Percentiles rank a stretch among this genome's conserved stretches.
phyloP scores from a whole-genome alignment of 2,888 invertebrate genomes.

The Callyntrura guangdongensis region DNA sequence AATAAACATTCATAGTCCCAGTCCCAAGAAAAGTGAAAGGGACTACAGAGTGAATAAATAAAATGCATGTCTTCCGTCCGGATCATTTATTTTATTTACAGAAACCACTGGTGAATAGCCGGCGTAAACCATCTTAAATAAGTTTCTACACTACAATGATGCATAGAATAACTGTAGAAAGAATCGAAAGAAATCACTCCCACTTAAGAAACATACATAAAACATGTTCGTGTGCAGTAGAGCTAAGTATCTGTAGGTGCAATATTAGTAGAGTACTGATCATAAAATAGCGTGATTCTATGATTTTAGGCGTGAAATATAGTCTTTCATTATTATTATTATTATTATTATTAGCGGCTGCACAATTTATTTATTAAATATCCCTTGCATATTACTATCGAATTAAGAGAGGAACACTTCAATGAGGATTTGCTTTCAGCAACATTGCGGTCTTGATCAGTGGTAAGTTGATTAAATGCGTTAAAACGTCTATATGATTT shows the following conservation, averaged over 20 bases:
- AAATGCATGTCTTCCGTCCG: not conserved
- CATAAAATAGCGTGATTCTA: not conserved
- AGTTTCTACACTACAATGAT: not conserved
- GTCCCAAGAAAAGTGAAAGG: not conserved
- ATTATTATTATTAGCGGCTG: no score
- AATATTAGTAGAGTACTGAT: not conserved
- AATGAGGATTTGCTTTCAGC: constrained; percentile 28
- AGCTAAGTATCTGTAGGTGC: no score
- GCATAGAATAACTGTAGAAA: no score
- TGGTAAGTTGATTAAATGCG: constrained; percentile 53
- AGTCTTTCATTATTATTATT: no score
- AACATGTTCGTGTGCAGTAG: no score
- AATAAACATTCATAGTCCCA: not conserved
- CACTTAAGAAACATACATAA: no score
- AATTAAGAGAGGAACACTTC: not conserved
- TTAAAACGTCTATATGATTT: constrained; percentile 37
- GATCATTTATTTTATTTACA: no score
- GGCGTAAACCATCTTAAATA: no score
- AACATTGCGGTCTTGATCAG: constrained; percentile 33
- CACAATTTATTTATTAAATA: not conserved
- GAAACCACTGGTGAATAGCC: not conserved
- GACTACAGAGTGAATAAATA: not conserved
- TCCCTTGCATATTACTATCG: not conserved
- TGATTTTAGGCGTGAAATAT: not conserved
- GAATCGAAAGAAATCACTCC: no score